Conservation (phyloP, 2,113 vertebrate genomes). For the Carassius auratus region DNA sequence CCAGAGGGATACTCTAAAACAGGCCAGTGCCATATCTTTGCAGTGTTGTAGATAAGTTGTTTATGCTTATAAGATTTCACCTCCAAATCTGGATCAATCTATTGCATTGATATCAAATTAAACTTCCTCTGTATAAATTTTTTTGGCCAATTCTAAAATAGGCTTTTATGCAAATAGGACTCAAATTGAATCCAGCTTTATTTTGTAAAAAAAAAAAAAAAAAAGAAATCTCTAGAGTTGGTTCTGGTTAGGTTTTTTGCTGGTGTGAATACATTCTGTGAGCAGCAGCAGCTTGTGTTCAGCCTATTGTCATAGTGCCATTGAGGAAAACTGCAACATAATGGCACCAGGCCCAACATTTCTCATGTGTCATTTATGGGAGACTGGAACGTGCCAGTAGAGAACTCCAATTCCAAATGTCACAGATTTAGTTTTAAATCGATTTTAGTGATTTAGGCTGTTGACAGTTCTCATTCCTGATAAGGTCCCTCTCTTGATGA, state of each 20-base stretch:
- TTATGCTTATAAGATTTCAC: neutral
- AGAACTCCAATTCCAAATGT: neutral
- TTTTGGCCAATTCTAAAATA: neutral
- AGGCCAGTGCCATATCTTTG: neutral
- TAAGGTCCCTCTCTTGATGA: neutral
- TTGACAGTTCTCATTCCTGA: neutral
- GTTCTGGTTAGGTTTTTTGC: neutral
- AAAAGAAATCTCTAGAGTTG: neutral
- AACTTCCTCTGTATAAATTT: neutral
- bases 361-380: neutral
- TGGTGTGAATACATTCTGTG: neutral
- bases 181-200: neutral
- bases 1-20: neutral
- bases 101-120: neutral
- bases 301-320: conserved; percentile 12
- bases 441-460: conserved; percentile 11
- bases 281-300: conserved; percentile 17
- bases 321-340: conserved; percentile 23
- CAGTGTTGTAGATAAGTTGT: conserved; percentile 20
- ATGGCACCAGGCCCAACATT: neutral
- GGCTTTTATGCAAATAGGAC: neutral
- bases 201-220: neutral
- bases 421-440: neutral
- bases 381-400: neutral
- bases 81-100: neutral